Evolutionary conservation across 2,113 vertebrate genomes (phyloP).

Genomic region (Symphodus melops): DNA sequence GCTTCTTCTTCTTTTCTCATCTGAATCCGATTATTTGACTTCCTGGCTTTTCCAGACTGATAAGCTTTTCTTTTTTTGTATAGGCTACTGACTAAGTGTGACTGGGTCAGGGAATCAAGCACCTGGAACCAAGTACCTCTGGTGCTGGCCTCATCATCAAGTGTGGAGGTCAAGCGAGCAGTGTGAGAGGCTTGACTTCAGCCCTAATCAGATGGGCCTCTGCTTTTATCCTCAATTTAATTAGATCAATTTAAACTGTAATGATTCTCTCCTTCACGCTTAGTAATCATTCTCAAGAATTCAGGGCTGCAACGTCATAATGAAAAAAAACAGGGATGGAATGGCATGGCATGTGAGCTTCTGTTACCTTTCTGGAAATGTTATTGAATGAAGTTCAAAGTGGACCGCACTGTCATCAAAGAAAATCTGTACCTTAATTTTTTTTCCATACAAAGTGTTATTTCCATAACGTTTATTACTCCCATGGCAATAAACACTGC

Average conservation of each 20-base stretch:
- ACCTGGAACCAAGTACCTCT: slow-evolving; percentile 76
- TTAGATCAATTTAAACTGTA: slow-evolving; percentile 62
- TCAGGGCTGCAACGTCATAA: slow-evolving; percentile 16
- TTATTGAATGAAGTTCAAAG: slow-evolving; percentile 5
- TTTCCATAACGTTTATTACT: slow-evolving; percentile 29
- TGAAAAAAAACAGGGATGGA: neutral
- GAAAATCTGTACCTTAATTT: neutral
- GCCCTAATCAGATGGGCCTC: slow-evolving; percentile 57
- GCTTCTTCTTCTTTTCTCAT: neutral
- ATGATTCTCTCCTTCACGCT: slow-evolving; percentile 67
- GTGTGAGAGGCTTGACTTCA: slow-evolving; percentile 56
- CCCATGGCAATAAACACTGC: slow-evolving; percentile 32
- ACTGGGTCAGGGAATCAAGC: slow-evolving; percentile 86
- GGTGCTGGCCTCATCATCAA: slow-evolving; percentile 82
- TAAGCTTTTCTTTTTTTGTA: neutral
- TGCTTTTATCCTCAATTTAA: slow-evolving; percentile 51
- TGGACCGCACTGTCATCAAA: neutral
- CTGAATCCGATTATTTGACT: neutral
- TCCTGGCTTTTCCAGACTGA: slow-evolving; percentile 11
- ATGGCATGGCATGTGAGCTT: neutral
- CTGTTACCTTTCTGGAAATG: slow-evolving; percentile 10
- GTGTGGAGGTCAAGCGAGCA: slow-evolving; percentile 85
- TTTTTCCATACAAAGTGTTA: slow-evolving; percentile 18
- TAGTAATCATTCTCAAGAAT: slow-evolving; percentile 31
- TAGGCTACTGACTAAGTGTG: slow-evolving; percentile 56